Evolutionary conservation across 1,140 invertebrate genomes (phyloP).

Genomic region (Heterodera schachtii): DNA sequence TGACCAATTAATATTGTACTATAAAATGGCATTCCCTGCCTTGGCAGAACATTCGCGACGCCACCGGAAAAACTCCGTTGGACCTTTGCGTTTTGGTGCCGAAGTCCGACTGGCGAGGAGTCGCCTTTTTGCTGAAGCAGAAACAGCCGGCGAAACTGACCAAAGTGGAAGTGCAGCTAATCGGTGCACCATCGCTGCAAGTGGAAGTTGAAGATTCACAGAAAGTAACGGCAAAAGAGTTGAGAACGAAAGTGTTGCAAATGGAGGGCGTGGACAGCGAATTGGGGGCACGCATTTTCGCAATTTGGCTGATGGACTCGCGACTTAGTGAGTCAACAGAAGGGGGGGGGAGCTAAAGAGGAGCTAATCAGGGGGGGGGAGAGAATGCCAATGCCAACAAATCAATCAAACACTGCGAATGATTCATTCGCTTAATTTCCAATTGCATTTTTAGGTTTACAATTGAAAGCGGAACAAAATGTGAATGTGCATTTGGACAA

Average conservation of each 20-base stretch:
- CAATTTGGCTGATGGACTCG: slow-evolving; percentile 54
- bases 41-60: slow-evolving; percentile 53
- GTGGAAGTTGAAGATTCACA: slow-evolving; percentile 32
- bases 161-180: slow-evolving; percentile 54
- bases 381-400: background rate
- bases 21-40: background rate
- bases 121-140: slow-evolving; percentile 43
- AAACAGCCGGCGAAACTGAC: slow-evolving; percentile 29
- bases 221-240: slow-evolving; percentile 51
- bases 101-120: slow-evolving; percentile 53
- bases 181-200: slow-evolving; percentile 48
- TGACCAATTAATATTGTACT: background rate
- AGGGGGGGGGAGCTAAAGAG: no score
- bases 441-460: slow-evolving; percentile 41
- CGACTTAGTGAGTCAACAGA: slow-evolving; percentile 46
- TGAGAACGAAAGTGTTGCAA: slow-evolving; percentile 49
- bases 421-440: no score
- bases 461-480: slow-evolving; percentile 58
- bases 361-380: no score
- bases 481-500: slow-evolving; percentile 56
- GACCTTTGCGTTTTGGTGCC: slow-evolving; percentile 58
- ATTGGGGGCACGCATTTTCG: slow-evolving; percentile 44
- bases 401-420: no score
- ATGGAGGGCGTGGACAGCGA: slow-evolving; percentile 34
- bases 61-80: slow-evolving; percentile 53